Evolutionary conservation across 2,113 vertebrate genomes (phyloP).

Genomic region (Erythrocercus mccallii): DNA sequence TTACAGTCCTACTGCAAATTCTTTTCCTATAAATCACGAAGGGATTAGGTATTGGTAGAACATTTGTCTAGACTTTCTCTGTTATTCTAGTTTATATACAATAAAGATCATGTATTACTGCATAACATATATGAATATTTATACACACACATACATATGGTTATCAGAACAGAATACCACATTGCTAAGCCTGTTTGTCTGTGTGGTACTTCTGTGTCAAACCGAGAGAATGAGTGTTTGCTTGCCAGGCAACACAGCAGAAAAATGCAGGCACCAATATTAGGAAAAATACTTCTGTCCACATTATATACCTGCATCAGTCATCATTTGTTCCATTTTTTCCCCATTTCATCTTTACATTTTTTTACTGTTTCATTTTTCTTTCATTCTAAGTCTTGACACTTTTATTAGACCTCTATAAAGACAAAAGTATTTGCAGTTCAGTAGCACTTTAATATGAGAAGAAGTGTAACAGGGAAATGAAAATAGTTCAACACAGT

Average conservation of each 20-base stretch:
- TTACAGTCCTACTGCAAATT: background rate
- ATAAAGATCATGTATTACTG: background rate
- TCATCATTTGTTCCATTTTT: background rate
- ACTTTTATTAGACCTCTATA: background rate
- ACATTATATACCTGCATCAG: background rate
- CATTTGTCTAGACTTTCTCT: background rate
- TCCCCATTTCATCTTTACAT: background rate
- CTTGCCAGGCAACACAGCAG: background rate
- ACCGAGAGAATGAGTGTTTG: background rate
- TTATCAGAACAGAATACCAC: background rate
- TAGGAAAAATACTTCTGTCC: background rate
- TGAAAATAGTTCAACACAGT: background rate
- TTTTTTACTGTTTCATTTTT: background rate
- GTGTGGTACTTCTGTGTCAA: background rate
- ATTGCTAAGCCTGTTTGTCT: background rate
- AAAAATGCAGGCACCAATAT: background rate
- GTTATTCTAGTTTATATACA: background rate
- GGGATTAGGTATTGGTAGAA: background rate
- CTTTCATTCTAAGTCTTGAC: background rate
- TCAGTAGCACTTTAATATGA: background rate
- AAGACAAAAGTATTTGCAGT: background rate
- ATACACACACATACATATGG: rapidly evolving
- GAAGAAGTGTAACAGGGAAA: background rate
- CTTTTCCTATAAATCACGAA: background rate
- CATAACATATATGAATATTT: background rate